These are phyloP conservation scores for Dipodomys ordii DNA, from an alignment of 2,113 vertebrate genomes.

Conservation along the genomic window DNA sequence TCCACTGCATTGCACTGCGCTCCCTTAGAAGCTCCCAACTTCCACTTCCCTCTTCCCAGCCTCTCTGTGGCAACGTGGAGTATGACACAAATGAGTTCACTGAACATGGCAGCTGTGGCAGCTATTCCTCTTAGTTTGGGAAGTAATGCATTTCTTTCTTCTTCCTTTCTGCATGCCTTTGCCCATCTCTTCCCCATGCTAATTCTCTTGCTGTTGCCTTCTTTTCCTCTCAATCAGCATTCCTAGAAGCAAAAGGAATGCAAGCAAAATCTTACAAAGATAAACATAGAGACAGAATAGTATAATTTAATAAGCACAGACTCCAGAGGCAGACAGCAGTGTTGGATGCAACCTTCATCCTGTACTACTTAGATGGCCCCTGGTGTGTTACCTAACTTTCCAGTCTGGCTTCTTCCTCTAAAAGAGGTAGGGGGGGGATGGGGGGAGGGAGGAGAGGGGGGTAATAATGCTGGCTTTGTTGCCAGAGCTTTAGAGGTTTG, in stretches of 20 bases:
- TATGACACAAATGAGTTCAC: neutral
- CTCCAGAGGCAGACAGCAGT: neutral
- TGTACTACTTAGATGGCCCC: too few relatives aligned
- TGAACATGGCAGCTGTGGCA: neutral
- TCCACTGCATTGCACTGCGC: neutral
- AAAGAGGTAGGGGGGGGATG: neutral
- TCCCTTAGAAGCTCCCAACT: neutral
- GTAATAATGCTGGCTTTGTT: neutral
- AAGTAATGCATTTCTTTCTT: neutral
- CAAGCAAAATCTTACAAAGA: neutral
- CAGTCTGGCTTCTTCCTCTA: neutral
- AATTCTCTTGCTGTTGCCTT: neutral
- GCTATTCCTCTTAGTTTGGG: neutral
- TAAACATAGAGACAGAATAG: neutral
- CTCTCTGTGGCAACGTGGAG: neutral
- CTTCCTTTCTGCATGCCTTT: neutral
- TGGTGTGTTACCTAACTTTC: neutral
- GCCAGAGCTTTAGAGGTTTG: neutral
- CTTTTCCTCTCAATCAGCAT: neutral
- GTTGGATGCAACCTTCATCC: neutral
- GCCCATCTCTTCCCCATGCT: neutral
- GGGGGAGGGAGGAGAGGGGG: too few relatives aligned
- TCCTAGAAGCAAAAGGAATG: slow-evolving; percentile 38
- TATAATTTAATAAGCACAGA: neutral
- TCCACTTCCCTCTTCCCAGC: too few relatives aligned